phyloP scores from a whole-genome alignment of 1,140 invertebrate genomes.

The Drosophila triauraria region DNA sequence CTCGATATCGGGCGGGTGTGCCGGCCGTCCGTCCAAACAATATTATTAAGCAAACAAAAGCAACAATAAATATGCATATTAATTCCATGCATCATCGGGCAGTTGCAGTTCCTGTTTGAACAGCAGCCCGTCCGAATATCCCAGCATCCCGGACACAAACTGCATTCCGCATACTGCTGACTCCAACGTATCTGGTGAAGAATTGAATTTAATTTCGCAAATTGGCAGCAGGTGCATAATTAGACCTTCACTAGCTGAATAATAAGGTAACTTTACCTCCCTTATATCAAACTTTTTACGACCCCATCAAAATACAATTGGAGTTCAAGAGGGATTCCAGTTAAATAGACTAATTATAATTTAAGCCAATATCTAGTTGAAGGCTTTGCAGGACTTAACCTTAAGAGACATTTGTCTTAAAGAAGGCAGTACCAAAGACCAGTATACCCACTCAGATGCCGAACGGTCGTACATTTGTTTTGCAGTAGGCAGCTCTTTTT shows the following conservation, averaged over 20 bases:
- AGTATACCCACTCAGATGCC: no score
- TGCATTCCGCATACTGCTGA: conserved; percentile 11
- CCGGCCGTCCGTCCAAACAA: conserved; percentile 23
- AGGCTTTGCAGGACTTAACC: neutral
- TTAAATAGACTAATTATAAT: neutral
- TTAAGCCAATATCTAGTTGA: no score
- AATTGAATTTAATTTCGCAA: conserved; percentile 43
- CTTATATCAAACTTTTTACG: neutral
- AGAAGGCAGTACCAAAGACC: no score
- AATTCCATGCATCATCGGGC: conserved; percentile 71
- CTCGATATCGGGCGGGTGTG: conserved; percentile 4
- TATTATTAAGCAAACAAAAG: conserved; percentile 63
- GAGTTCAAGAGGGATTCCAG: neutral
- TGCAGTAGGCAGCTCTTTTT: no score
- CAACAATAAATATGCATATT: conserved; percentile 76
- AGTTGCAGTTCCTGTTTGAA: conserved; percentile 32
- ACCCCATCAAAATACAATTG: neutral
- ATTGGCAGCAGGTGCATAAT: conserved; percentile 23
- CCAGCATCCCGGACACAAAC: conserved; percentile 4
- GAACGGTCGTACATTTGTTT: no score
- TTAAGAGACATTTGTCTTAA: no score
- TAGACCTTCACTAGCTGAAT: neutral
- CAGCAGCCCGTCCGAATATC: neutral
- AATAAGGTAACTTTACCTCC: neutral
- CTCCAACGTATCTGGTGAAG: conserved; percentile 2